phyloP scores from a whole-genome alignment of 2,797 vertebrate genomes.

The Poeciliopsis paucimaculata region DNA sequence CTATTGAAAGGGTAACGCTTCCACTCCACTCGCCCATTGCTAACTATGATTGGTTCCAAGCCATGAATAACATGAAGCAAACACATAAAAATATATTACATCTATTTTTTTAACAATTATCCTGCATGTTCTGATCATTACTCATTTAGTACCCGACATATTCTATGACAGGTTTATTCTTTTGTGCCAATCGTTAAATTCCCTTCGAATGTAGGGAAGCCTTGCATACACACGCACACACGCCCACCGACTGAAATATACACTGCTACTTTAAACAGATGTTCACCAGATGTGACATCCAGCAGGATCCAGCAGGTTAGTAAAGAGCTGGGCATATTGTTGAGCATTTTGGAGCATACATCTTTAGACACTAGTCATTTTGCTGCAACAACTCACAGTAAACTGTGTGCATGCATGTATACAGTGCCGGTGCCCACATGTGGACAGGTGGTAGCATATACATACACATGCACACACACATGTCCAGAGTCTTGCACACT shows the following conservation, averaged over 20 bases:
- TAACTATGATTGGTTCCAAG: background rate
- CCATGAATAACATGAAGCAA: background rate
- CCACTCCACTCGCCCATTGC: background rate
- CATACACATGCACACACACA: slow-evolving; percentile 41
- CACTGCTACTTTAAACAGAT: slow-evolving; percentile 2
- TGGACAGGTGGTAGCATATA: slow-evolving; percentile 36
- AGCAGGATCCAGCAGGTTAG: background rate
- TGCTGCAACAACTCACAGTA: slow-evolving; percentile 40
- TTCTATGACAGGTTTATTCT: slow-evolving; percentile 1
- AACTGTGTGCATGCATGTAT: slow-evolving; percentile 29
- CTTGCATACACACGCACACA: background rate
- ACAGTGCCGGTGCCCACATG: slow-evolving; percentile 30
- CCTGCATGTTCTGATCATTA: background rate
- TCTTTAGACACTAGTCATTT: slow-evolving; percentile 19
- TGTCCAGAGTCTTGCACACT: slow-evolving; percentile 34
- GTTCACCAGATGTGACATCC: slow-evolving; percentile 4
- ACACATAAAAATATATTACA: background rate
- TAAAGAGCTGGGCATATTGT: background rate
- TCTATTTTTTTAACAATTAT: background rate
- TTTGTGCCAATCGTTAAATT: background rate
- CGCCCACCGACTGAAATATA: background rate
- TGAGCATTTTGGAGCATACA: background rate
- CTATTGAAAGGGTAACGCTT: background rate
- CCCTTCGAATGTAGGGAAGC: background rate
- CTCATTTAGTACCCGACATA: background rate